A percentile compares a stretch with the other conserved stretches of the same genome.
phyloP scores from a whole-genome alignment of 2,888 invertebrate genomes.

The Theodoxus fluviatilis region DNA sequence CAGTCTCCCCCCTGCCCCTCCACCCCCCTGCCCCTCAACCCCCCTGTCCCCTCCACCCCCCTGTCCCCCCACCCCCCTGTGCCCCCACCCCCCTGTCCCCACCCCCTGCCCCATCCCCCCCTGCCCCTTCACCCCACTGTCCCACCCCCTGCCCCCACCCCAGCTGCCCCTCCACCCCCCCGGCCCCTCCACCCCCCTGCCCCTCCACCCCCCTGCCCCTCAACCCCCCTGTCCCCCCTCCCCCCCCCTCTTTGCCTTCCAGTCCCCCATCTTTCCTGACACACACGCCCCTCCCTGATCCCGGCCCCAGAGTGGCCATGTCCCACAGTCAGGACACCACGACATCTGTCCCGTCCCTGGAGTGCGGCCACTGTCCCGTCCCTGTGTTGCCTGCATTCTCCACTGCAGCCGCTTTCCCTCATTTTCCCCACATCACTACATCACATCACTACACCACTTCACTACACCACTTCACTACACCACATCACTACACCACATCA shows the following conservation, averaged over 20 bases:
- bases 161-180: conserved; percentile 45
- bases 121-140: conserved; percentile 55
- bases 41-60: conserved; percentile 51
- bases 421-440: too few relatives aligned
- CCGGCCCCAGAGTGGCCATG: too few relatives aligned
- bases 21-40: conserved; percentile 31
- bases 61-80: conserved; percentile 35
- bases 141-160: not conserved
- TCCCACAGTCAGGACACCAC: too few relatives aligned
- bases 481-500: too few relatives aligned
- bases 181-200: conserved; percentile 42
- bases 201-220: too few relatives aligned
- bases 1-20: conserved; percentile 37
- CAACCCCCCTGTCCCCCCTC: not conserved
- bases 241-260: not conserved
- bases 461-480: too few relatives aligned
- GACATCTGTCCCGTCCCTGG: too few relatives aligned
- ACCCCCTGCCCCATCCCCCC: conserved; percentile 28
- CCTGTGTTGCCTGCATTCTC: too few relatives aligned
- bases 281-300: not conserved
- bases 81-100: not conserved
- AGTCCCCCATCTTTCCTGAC: not conserved
- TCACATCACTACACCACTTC: too few relatives aligned
- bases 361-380: too few relatives aligned
- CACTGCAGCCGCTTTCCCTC: too few relatives aligned